Conservation (phyloP, 2,888 invertebrate genomes). For the Cephus runcator region DNA sequence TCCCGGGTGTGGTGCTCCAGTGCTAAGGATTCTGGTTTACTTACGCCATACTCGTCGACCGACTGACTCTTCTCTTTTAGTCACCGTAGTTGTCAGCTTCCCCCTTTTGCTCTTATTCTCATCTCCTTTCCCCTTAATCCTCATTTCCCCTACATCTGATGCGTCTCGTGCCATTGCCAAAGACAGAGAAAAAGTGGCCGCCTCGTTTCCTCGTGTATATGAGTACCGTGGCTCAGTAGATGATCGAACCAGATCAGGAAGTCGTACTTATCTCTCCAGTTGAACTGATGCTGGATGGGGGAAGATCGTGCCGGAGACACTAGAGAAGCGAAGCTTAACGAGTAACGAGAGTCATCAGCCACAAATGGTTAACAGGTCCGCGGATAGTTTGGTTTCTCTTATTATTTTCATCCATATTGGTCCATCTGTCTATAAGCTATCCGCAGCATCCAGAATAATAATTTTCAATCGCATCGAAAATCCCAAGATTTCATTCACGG, state of each 20-base stretch:
- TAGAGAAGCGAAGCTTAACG: constrained; percentile 1
- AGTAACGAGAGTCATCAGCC: background rate
- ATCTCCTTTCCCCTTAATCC: background rate
- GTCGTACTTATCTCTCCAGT: constrained; percentile 5
- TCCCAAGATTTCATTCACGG: background rate
- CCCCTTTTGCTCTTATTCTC: background rate
- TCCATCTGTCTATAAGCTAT: background rate
- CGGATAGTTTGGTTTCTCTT: background rate
- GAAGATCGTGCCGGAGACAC: background rate
- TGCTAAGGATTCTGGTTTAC: constrained; percentile 16
- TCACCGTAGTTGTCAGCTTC: background rate
- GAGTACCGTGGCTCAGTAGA: constrained; percentile 13
- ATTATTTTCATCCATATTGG: background rate
- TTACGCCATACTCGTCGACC: constrained; percentile 6
- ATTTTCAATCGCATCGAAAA: background rate
- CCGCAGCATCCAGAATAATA: background rate
- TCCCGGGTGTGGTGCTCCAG: constrained; percentile 8
- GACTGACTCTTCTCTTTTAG: background rate
- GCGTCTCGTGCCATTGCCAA: background rate
- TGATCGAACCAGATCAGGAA: constrained; percentile 33
- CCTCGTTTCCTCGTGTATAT: constrained; percentile 27
- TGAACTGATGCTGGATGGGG: background rate
- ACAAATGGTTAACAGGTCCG: background rate
- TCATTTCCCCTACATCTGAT: background rate
- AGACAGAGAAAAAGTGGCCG: constrained; percentile 31